phyloP scores from a whole-genome alignment of 53 echinoderm and acorn worm species.

The Paracentrotus lividus region DNA sequence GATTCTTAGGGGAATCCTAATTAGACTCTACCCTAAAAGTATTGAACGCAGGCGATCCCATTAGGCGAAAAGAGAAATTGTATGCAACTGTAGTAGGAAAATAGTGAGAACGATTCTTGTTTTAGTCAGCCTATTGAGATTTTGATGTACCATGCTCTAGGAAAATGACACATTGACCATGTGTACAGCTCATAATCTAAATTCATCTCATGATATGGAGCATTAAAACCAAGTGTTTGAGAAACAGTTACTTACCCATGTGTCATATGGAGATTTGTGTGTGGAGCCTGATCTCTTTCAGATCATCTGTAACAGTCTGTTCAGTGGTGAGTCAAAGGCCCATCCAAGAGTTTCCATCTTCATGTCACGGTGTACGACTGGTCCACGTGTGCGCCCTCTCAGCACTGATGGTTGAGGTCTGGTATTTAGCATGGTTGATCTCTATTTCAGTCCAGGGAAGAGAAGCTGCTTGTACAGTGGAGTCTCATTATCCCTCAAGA shows the following conservation, averaged over 20 bases:
- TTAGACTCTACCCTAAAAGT: no score
- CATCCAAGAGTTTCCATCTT: conserved; percentile 76
- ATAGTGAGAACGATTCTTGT: no score
- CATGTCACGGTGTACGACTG: conserved; percentile 59
- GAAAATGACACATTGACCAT: no score
- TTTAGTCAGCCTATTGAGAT: no score
- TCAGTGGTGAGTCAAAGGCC: conserved; percentile 83
- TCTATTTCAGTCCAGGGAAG: conserved; percentile 80
- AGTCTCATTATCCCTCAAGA: conserved; percentile 93
- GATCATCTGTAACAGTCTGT: conserved; percentile 50
- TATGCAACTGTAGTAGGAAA: no score
- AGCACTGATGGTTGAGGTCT: conserved; percentile 61
- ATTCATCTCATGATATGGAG: no score
- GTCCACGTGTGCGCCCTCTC: conserved; percentile 21
- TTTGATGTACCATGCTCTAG: no score
- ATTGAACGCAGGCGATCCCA: no score
- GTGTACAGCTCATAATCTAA: no score
- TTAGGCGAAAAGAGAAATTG: no score
- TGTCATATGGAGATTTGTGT: conserved; percentile 81
- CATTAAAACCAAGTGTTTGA: no score
- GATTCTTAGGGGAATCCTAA: no score
- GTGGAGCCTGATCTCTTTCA: conserved; percentile 70
- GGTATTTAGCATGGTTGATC: conserved; percentile 93
- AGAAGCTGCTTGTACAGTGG: conserved; percentile 90
- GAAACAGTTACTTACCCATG: conserved; percentile 84